Evolutionary conservation across 2,113 vertebrate genomes (phyloP).

Genomic region (Patagioenas fasciata): DNA sequence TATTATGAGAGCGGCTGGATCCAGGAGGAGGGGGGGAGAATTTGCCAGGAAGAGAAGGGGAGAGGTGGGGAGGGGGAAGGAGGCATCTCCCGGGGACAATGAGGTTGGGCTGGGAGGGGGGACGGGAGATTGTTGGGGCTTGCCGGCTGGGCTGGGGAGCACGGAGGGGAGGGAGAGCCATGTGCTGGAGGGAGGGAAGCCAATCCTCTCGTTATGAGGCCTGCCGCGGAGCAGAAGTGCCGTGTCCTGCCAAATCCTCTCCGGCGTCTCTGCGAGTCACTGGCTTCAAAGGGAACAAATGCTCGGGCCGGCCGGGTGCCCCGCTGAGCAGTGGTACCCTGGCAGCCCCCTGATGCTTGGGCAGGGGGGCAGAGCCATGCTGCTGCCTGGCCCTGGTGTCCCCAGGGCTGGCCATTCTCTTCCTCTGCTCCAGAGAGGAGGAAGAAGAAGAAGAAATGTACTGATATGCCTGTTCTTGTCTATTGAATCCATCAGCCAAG

Average conservation of each 20-base stretch:
- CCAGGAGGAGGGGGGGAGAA: slow-evolving; percentile 74
- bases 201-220: slow-evolving; percentile 64
- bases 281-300: slow-evolving; percentile 20
- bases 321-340: neutral
- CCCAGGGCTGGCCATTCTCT: neutral
- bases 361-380: neutral
- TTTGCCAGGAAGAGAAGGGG: slow-evolving; percentile 40
- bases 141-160: slow-evolving; percentile 12
- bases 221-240: slow-evolving; percentile 51
- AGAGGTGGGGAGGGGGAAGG: slow-evolving; percentile 44
- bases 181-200: slow-evolving; percentile 58
- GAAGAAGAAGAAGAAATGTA: neutral
- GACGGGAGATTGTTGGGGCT: slow-evolving; percentile 19
- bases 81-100: slow-evolving; percentile 61
- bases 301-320: neutral
- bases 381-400: accelerated
- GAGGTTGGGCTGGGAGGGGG: neutral
- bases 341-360: neutral
- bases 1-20: slow-evolving; percentile 81
- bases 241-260: slow-evolving; percentile 35
- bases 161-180: slow-evolving; percentile 11
- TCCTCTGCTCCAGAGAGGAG: neutral
- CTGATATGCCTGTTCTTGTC: neutral
- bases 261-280: neutral
- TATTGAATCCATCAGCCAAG: neutral